Conservation (phyloP, 2,113 vertebrate genomes). For the Dipodomys merriami region DNA sequence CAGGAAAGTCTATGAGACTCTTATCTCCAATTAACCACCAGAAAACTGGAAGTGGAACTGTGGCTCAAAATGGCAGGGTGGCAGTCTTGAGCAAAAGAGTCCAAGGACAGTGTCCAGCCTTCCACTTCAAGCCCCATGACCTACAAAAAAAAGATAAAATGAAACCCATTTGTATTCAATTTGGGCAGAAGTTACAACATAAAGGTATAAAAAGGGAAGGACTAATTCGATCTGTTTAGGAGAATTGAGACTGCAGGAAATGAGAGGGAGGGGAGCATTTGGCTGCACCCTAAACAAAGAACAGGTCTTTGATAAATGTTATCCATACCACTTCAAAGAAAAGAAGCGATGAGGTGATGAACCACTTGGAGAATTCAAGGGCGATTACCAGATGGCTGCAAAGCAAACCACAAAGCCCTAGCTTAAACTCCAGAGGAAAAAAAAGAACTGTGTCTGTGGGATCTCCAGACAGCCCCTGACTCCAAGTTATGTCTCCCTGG, state of each 20-base stretch:
- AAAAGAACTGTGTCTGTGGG: background rate
- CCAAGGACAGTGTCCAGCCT: no score
- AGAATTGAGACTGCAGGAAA: conserved; percentile 24
- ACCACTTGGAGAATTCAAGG: conserved; percentile 31
- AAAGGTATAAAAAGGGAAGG: background rate
- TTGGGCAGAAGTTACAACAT: background rate
- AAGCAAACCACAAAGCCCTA: conserved; percentile 48
- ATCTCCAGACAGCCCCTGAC: background rate
- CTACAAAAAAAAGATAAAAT: conserved; percentile 29
- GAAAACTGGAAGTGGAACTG: no score
- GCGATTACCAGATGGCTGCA: conserved; percentile 4
- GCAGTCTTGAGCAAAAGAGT: no score
- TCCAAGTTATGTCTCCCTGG: background rate
- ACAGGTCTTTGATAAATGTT: background rate
- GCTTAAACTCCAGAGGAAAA: conserved; percentile 1
- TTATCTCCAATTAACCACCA: no score
- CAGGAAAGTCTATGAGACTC: no score
- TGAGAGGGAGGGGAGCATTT: background rate
- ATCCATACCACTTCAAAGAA: background rate
- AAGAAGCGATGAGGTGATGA: conserved; percentile 12
- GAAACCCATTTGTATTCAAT: conserved; percentile 43
- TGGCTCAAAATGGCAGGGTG: no score
- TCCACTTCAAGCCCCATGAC: no score
- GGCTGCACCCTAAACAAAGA: background rate
- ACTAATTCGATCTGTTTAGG: background rate